Percentiles rank a stretch among this genome's conserved stretches.
phyloP scores from a whole-genome alignment of 2,113 vertebrate species.

The Ictidomys tridecemlineatus region DNA sequence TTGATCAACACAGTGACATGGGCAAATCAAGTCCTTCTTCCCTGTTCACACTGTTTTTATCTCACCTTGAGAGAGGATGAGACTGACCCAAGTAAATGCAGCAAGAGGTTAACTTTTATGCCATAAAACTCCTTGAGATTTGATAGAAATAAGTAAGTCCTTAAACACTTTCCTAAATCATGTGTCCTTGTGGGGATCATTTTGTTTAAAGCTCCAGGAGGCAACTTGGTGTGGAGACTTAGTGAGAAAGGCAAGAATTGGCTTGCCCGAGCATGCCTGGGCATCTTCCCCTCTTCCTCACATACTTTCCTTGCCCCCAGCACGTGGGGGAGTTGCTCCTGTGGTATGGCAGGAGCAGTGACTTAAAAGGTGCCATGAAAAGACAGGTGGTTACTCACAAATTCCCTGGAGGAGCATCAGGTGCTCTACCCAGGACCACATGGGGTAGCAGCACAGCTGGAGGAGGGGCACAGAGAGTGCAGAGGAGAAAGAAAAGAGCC shows the following conservation, averaged over 20 bases:
- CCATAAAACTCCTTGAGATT: not conserved
- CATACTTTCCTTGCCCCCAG: not conserved
- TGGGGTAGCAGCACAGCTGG: too few species aligned
- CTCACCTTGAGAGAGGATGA: not conserved
- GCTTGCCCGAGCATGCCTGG: not conserved
- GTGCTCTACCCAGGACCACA: too few species aligned
- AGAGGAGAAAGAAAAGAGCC: not conserved
- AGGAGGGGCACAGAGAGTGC: not conserved
- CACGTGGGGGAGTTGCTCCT: not conserved
- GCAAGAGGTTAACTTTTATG: not conserved
- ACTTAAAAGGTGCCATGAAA: not conserved
- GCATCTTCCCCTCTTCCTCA: not conserved
- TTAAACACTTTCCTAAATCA: not conserved
- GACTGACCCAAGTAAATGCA: not conserved
- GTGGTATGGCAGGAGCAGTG: not conserved
- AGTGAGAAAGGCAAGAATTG: not conserved
- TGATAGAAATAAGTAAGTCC: constrained; percentile 3
- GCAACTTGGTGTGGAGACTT: not conserved
- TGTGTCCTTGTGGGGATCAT: not conserved
- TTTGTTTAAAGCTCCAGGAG: not conserved
- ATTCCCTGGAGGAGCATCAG: not conserved
- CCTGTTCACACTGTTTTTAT: not conserved
- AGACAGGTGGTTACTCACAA: not conserved
- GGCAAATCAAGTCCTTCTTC: not conserved
- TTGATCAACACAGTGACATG: not conserved